A percentile compares a stretch with the other conserved stretches of the same genome.
Conservation (phyloP, 2,113 vertebrate species). For the Nothobranchius furzeri region DNA sequence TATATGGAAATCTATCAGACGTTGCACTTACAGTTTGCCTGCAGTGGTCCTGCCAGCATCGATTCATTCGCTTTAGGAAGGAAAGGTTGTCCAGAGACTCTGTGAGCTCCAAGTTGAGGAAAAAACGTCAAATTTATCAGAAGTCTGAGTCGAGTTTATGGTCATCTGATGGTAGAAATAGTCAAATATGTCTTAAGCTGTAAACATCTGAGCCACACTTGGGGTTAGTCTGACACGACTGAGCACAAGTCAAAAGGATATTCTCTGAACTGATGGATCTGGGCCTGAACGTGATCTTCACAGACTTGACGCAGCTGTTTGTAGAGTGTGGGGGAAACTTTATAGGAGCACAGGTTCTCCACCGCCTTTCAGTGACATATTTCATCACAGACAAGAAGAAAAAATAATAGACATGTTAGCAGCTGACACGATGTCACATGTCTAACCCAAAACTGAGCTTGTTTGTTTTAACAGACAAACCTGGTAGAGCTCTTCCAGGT, state of each 20-base stretch:
- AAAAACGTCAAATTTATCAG: slow-evolving; percentile 31
- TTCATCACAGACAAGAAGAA: slow-evolving; percentile 16
- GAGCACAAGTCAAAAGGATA: slow-evolving; percentile 59
- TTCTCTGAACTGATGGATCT: slow-evolving; percentile 98
- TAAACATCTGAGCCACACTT: neutral
- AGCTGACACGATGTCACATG: too few relatives aligned
- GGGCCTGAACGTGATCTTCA: slow-evolving; percentile 98
- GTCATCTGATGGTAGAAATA: neutral
- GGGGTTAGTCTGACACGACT: too few relatives aligned
- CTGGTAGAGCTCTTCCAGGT: slow-evolving; percentile 98
- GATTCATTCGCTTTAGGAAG: slow-evolving; percentile 98
- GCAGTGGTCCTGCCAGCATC: slow-evolving; percentile 99
- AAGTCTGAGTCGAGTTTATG: too few relatives aligned
- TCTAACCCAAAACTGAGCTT: too few relatives aligned
- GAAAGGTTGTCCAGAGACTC: slow-evolving; percentile 98
- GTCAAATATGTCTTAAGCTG: neutral
- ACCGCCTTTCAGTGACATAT: slow-evolving; percentile 84
- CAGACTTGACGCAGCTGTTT: slow-evolving; percentile 96
- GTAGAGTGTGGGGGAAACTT: slow-evolving; percentile 97
- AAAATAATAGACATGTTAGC: neutral
- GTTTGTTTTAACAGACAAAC: slow-evolving; percentile 38
- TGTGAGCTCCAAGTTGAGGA: slow-evolving; percentile 84
- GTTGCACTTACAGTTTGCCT: slow-evolving; percentile 90
- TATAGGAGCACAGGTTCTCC: slow-evolving; percentile 98
- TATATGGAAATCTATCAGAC: neutral